Base-by-base conservation (phyloP, 2,113 vertebrate species). In the Rhizomys pruinosus region DNA sequence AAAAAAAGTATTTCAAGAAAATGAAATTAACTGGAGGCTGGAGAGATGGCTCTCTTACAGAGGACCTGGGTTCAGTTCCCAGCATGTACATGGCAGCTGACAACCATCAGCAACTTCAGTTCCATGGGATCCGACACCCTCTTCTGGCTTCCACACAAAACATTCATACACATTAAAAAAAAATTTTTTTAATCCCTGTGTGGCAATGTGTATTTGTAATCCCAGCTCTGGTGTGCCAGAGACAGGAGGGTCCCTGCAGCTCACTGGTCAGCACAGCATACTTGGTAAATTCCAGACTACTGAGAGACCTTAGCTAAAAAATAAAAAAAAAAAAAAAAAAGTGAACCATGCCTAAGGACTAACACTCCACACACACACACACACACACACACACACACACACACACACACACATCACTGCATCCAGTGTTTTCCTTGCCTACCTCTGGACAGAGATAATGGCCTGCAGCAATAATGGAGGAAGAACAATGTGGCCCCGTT, bases 351-450 rank as follows among this genome's bases (percentile, higher is more conserved):
- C 12, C n/a, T 17, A 27, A 61, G 37, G 39, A 81, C 61, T 61
- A 22, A 80, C 52, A 80, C n/a, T 20, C 63, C 37, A 81, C 2
- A 81, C n/a, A 81, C 77, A 9, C 55, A 78, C 29, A 79, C 19
- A 79, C 32, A 55, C 47, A 55, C 74, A 77, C 5, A 44, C 39
- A 74, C 32, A 57, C 34, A 57, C 77, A n/a, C 74, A 74, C 44
- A 73, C 22, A 61, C 22, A 68, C 64, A 68, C 27, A 73, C 37
- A 73, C 22, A 73, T 11, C 74, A 61, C 17, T 34, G 59, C 66
- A 66, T 97, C 97, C 97, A 97, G 98, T 97, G 98, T 97, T 98
- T 98, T 98, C 98, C 98, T 97, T 98, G 98, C 98, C 98, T 96
- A 98, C 95, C 98, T 97, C 93, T 97, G 97, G 95, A 96, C 93